Evolutionary conservation across 2,797 vertebrate genomes (phyloP).

Genomic region (Chelon labrosus): DNA sequence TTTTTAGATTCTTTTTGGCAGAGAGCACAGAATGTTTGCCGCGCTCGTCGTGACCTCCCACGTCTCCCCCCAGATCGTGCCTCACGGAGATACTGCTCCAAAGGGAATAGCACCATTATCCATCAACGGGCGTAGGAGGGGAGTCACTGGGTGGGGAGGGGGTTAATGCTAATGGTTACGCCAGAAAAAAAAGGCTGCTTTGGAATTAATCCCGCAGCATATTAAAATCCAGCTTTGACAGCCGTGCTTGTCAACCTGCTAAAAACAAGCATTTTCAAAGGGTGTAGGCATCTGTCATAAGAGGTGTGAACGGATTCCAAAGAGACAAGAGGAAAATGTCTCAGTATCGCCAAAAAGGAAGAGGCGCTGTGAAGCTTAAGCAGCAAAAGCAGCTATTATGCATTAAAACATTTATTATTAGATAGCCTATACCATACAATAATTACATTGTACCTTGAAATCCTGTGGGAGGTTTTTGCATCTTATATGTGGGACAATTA

Average conservation of each 20-base stretch:
- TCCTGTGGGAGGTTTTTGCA: neutral
- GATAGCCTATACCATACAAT: neutral
- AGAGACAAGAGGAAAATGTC: constrained; percentile 8
- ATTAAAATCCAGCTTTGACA: constrained; percentile 72
- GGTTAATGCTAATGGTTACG: constrained; percentile 70
- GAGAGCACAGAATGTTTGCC: constrained; percentile 38
- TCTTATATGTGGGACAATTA: neutral
- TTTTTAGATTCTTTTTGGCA: constrained; percentile 32
- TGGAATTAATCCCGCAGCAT: constrained; percentile 74
- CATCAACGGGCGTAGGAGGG: constrained; percentile 74
- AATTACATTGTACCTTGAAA: too few species aligned
- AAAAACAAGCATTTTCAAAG: constrained; percentile 54
- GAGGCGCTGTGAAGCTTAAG: neutral
- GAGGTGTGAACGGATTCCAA: constrained; percentile 28
- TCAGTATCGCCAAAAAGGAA: neutral
- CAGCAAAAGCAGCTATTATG: neutral
- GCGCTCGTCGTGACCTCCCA: constrained; percentile 77
- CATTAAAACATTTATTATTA: neutral
- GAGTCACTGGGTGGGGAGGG: constrained; percentile 59
- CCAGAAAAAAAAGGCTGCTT: constrained; percentile 67
- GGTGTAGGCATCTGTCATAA: constrained; percentile 37
- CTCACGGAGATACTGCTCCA: constrained; percentile 67
- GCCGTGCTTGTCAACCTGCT: constrained; percentile 55
- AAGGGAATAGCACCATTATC: constrained; percentile 75
- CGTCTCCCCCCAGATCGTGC: constrained; percentile 71